Evolutionary conservation across 2,797 vertebrate species (phyloP).

Genomic region (Pipistrellus pipistrellus): DNA sequence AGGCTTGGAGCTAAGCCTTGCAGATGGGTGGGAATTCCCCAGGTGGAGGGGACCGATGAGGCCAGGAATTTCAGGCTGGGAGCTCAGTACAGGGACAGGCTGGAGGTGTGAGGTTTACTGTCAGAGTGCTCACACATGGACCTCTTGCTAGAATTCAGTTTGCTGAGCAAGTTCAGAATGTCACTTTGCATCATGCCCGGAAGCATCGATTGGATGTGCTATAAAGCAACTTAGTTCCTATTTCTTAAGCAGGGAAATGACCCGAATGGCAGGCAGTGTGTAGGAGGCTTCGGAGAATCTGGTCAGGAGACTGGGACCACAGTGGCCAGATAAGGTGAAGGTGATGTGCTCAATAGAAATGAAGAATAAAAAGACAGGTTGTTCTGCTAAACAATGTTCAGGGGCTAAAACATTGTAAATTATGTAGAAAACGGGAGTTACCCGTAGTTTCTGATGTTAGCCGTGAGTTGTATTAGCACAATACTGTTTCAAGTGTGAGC

Average conservation of each 20-base stretch:
- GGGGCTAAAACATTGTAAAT: not conserved
- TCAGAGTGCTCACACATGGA: not conserved
- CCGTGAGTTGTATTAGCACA: not conserved
- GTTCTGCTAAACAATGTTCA: not conserved
- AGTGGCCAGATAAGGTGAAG: not conserved
- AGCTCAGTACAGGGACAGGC: not conserved
- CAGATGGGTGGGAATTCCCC: not conserved
- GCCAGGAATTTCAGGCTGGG: not conserved
- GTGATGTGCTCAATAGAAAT: not conserved
- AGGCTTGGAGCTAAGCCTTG: not conserved
- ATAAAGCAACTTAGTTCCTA: not conserved
- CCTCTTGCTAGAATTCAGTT: not conserved
- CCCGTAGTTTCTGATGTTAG: not conserved
- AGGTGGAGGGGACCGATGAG: not conserved
- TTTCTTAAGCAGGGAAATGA: constrained; percentile 1
- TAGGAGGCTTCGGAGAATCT: not conserved
- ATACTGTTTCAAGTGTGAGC: not conserved
- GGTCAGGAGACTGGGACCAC: not conserved
- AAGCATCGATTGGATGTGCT: not conserved
- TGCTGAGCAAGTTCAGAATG: not conserved
- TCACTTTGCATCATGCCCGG: not conserved
- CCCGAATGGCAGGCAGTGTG: not conserved
- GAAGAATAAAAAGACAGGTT: not conserved
- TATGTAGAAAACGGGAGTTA: constrained; percentile 10
- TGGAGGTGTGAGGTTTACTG: not conserved